phyloP scores from a whole-genome alignment of 1,140 invertebrate genomes.

The Pseudomyrmex flavicornis region DNA sequence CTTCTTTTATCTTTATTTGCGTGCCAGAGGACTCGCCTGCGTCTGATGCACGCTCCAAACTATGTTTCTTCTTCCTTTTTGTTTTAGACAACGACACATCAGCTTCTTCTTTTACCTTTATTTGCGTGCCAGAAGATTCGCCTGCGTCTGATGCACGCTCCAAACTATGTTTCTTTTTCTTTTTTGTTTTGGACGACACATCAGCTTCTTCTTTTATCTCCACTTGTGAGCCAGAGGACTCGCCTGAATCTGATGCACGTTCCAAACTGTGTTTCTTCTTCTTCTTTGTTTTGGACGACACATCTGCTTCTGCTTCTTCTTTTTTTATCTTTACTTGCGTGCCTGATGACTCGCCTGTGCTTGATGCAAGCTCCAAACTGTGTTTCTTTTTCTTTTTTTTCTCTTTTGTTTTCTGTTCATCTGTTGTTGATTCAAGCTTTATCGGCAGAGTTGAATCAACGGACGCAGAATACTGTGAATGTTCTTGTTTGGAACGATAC shows the following conservation, averaged over 20 bases:
- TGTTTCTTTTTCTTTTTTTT: conserved; percentile 65
- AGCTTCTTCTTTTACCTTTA: neutral
- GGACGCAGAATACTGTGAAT: conserved; percentile 87
- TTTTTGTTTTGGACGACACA: conserved; percentile 24
- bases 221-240: neutral
- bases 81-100: too few relatives aligned
- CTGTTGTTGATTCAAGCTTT: conserved; percentile 81
- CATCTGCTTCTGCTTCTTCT: too few relatives aligned
- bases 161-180: conserved; percentile 69
- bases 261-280: conserved; percentile 75
- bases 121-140: conserved; percentile 51
- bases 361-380: conserved; percentile 15
- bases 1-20: neutral
- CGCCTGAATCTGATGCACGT: conserved; percentile 65
- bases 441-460: conserved; percentile 87
- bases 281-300: conserved; percentile 43
- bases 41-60: neutral
- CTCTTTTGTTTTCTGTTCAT: conserved; percentile 77
- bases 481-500: conserved; percentile 93
- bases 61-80: too few relatives aligned
- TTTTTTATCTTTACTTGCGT: neutral
- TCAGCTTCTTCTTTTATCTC: too few relatives aligned
- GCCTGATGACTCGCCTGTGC: neutral
- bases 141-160: conserved; percentile 15
- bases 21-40: conserved; percentile 56